phyloP scores from a whole-genome alignment of 2,797 vertebrate genomes.

The Rhinoraja longicauda region DNA sequence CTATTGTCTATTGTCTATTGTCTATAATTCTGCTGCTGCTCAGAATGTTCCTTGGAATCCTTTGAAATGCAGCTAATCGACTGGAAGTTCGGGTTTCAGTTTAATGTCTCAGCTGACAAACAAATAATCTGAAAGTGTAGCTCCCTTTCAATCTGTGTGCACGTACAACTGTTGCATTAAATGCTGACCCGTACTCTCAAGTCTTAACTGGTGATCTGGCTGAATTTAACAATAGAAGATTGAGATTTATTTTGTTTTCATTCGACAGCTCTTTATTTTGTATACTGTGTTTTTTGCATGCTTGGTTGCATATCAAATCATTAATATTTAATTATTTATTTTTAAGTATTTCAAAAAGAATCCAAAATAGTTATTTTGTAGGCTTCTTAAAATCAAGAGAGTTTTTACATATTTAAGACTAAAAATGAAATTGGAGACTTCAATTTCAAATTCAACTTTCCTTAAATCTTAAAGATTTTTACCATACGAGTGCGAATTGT shows the following conservation, averaged over 20 bases:
- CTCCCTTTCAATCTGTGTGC: neutral
- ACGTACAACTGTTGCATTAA: neutral
- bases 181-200: neutral
- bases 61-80: neutral
- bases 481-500: neutral
- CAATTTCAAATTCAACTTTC: neutral
- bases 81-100: neutral
- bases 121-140: neutral
- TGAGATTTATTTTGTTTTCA: neutral
- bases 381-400: neutral
- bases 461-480: neutral
- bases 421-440: neutral
- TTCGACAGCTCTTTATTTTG: neutral
- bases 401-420: neutral
- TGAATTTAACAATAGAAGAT: neutral
- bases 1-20: too few relatives aligned
- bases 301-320: neutral
- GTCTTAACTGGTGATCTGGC: neutral
- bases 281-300: neutral
- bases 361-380: neutral
- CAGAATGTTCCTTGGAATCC: neutral
- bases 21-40: neutral
- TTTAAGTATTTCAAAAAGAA: too few relatives aligned
- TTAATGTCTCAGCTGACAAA: neutral
- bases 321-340: neutral